Conservation (phyloP, 2,888 invertebrate genomes). For the Zaprionus obscuricornis region DNA sequence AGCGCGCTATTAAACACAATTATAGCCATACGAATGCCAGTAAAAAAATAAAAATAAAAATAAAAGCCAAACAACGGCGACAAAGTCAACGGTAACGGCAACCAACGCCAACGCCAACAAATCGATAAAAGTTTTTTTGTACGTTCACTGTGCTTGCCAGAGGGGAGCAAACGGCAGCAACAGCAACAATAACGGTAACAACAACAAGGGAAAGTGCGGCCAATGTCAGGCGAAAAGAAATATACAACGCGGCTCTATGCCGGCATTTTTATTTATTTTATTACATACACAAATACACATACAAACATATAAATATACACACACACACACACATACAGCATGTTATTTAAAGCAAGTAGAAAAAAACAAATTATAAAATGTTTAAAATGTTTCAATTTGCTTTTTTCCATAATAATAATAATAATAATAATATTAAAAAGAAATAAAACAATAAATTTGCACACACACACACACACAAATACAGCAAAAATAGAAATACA, state of each 20-base stretch:
- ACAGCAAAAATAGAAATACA: background rate
- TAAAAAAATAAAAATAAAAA: slow-evolving; percentile 12
- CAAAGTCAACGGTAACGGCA: slow-evolving; percentile 49
- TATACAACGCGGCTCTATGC: no score
- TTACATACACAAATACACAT: no score
- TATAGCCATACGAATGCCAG: slow-evolving; percentile 54
- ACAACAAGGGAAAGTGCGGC: slow-evolving; percentile 18
- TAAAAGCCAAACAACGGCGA: slow-evolving; percentile 12
- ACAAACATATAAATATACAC: slow-evolving; percentile 25
- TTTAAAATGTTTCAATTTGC: slow-evolving; percentile 62
- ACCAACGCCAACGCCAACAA: slow-evolving; percentile 53
- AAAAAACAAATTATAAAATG: no score
- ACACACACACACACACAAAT: slow-evolving; percentile 5
- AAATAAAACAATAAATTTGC: slow-evolving; percentile 33
- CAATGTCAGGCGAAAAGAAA: no score
- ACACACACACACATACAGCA: slow-evolving; percentile 23
- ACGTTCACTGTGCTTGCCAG: slow-evolving; percentile 19
- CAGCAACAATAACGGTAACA: background rate
- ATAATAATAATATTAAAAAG: slow-evolving; percentile 8
- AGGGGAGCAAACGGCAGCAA: slow-evolving; percentile 10
- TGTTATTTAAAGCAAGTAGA: slow-evolving; percentile 59
- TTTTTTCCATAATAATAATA: slow-evolving; percentile 4
- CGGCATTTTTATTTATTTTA: no score
- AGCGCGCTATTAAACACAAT: slow-evolving; percentile 76
- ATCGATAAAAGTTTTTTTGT: slow-evolving; percentile 58